phyloP scores from a whole-genome alignment of 2,797 vertebrate genomes.

The Hephaestus fuliginosus region DNA sequence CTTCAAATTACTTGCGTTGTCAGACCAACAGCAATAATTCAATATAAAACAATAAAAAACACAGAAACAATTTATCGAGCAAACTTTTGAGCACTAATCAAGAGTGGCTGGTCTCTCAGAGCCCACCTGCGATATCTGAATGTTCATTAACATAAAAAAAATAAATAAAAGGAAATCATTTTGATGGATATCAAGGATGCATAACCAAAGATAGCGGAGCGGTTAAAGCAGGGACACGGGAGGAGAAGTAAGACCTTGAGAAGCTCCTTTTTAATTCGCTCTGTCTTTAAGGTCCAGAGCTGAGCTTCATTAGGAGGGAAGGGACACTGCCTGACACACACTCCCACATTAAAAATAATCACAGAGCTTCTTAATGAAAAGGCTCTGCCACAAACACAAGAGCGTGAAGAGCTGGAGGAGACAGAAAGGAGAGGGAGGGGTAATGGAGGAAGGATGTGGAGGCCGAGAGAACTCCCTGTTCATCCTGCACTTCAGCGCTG shows the following conservation, averaged over 20 bases:
- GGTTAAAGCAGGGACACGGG: background rate
- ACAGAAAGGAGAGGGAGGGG: background rate
- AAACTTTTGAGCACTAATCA: background rate
- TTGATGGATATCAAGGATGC: background rate
- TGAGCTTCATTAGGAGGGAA: constrained; percentile 37
- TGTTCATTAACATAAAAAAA: background rate
- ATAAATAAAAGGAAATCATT: background rate
- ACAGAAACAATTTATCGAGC: background rate
- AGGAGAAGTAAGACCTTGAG: constrained; percentile 4
- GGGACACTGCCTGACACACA: constrained; percentile 22
- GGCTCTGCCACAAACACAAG: constrained; percentile 28
- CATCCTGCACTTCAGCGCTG: background rate
- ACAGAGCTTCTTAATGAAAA: constrained; percentile 57
- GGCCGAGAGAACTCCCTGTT: constrained; percentile 6
- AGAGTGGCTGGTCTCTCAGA: background rate
- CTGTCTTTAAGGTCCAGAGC: constrained; percentile 22
- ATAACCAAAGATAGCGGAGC: background rate
- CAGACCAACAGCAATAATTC: background rate
- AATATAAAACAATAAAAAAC: background rate
- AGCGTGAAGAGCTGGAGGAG: background rate
- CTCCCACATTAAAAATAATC: constrained; percentile 59
- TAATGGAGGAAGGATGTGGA: background rate
- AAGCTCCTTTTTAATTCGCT: constrained; percentile 14
- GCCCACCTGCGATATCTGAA: background rate
- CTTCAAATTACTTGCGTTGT: background rate